A percentile compares a stretch with the other conserved stretches of the same genome.
phyloP scores from a whole-genome alignment of 2,888 invertebrate species.

The Stenodema calcarata region DNA sequence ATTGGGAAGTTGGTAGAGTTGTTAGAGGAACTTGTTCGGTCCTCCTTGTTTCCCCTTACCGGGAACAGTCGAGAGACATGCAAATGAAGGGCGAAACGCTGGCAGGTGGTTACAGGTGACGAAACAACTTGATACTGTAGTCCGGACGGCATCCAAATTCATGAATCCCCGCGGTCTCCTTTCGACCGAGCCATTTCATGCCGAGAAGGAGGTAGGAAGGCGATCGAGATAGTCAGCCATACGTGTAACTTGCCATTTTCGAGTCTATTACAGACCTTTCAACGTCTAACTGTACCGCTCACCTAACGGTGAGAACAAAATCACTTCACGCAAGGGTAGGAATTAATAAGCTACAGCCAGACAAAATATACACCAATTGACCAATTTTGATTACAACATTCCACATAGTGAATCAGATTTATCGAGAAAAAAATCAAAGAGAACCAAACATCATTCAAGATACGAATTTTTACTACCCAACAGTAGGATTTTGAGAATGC shows the following conservation, averaged over 20 bases:
- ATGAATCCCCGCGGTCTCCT: neutral
- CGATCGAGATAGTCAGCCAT: neutral
- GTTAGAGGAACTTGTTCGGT: neutral
- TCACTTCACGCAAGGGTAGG: too few relatives aligned
- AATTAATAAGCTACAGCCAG: too few relatives aligned
- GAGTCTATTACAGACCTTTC: neutral
- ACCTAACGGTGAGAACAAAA: too few relatives aligned
- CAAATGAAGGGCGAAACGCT: neutral
- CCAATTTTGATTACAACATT: too few relatives aligned
- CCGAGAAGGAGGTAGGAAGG: neutral
- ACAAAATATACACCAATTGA: too few relatives aligned
- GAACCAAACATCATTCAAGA: too few relatives aligned
- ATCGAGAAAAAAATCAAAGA: too few relatives aligned
- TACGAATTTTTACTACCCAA: too few relatives aligned
- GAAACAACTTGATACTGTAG: neutral
- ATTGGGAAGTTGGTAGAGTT: neutral
- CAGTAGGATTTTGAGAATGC: too few relatives aligned
- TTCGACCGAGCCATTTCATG: neutral
- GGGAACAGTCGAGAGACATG: neutral
- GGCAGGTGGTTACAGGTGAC: slow-evolving; percentile 2
- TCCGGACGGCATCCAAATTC: neutral
- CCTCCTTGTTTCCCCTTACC: neutral
- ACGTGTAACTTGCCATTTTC: neutral
- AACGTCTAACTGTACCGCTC: neutral
- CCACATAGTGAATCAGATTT: too few relatives aligned